Percentiles rank a stretch among this genome's conserved stretches.
Evolutionary conservation across 2,888 invertebrate species (phyloP).

Genomic region (Archips xylosteana): DNA sequence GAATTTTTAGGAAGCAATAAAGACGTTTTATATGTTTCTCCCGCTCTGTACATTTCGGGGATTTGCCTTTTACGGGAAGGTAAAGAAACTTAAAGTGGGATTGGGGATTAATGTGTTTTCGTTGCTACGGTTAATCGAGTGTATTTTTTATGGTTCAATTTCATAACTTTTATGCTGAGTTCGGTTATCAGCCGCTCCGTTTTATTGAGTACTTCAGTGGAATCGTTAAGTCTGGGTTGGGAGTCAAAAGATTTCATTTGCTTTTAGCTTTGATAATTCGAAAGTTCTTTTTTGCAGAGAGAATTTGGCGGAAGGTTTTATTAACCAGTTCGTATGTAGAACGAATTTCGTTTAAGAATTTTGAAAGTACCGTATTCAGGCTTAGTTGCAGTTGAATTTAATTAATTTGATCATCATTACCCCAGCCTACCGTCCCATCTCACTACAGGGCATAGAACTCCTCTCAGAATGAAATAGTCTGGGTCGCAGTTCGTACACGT

Average conservation of each 20-base stretch:
- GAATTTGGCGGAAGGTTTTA: neutral
- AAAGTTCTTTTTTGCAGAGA: neutral
- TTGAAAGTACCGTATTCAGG: too few relatives aligned
- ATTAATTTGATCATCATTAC: too few relatives aligned
- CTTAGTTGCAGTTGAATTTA: too few relatives aligned
- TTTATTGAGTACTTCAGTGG: slow-evolving; percentile 38
- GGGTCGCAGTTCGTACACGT: too few relatives aligned
- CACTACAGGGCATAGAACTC: too few relatives aligned
- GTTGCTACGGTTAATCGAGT: slow-evolving; percentile 44
- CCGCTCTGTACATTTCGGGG: slow-evolving; percentile 47
- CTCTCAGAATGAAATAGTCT: too few relatives aligned
- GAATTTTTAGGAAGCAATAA: slow-evolving; percentile 73
- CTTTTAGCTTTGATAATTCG: slow-evolving; percentile 6
- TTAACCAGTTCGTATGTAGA: too few relatives aligned
- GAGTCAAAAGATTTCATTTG: slow-evolving; percentile 15
- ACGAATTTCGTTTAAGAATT: too few relatives aligned
- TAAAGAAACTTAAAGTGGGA: slow-evolving; percentile 46
- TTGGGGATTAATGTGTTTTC: slow-evolving; percentile 44
- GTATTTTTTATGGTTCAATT: slow-evolving; percentile 44
- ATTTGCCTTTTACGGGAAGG: slow-evolving; percentile 48
- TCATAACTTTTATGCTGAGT: slow-evolving; percentile 42
- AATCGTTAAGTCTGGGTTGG: slow-evolving; percentile 18
- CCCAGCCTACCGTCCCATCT: too few relatives aligned
- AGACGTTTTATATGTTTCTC: slow-evolving; percentile 63
- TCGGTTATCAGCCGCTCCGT: slow-evolving; percentile 29